Evolutionary conservation across 2,797 vertebrate genomes (phyloP).

Genomic region (Chromis chromis): DNA sequence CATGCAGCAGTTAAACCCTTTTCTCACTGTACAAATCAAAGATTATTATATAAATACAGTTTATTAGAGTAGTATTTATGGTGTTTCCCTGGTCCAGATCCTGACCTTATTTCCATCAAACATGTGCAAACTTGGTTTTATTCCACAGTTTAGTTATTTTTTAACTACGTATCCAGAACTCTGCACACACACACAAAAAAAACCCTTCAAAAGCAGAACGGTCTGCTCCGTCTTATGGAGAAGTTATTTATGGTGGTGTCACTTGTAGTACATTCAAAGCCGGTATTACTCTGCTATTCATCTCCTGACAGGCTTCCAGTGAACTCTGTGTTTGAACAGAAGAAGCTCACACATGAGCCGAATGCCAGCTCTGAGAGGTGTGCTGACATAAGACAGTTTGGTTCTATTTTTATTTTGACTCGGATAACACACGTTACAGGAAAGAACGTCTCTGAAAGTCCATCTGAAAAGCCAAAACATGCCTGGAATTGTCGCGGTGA

Average conservation of each 20-base stretch:
- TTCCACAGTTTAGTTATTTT: background rate
- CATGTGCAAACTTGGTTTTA: background rate
- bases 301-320: slow-evolving; percentile 60
- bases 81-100: background rate
- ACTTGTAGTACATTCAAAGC: slow-evolving; percentile 65
- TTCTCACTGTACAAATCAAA: no score
- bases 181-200: no score
- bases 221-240: slow-evolving; percentile 39
- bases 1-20: no score
- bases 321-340: slow-evolving; percentile 30
- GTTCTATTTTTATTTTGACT: slow-evolving; percentile 74
- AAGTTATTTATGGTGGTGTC: slow-evolving; percentile 49
- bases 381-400: slow-evolving; percentile 42
- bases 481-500: slow-evolving; percentile 71
- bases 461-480: slow-evolving; percentile 64
- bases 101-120: background rate
- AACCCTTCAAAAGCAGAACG: slow-evolving; percentile 40
- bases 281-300: slow-evolving; percentile 57
- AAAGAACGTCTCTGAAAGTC: slow-evolving; percentile 63
- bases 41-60: no score
- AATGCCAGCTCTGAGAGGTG: slow-evolving; percentile 45
- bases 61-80: background rate
- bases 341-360: slow-evolving; percentile 31
- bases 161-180: slow-evolving; percentile 24
- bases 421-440: slow-evolving; percentile 64